Evolutionary conservation across 2,113 vertebrate species (phyloP).

Genomic region (Cichladusa arquata): DNA sequence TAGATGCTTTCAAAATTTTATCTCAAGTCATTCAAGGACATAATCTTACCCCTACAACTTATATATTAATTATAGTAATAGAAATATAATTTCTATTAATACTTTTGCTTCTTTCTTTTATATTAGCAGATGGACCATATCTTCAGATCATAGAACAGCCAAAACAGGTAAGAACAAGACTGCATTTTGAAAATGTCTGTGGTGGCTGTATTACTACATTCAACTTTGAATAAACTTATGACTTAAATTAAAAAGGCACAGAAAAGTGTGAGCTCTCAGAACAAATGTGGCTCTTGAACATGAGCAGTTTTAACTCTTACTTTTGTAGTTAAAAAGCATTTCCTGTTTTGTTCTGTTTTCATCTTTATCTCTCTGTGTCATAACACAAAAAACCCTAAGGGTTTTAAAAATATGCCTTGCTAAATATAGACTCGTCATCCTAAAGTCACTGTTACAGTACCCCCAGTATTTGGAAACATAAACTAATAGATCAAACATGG

Average conservation of each 20-base stretch:
- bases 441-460: not conserved
- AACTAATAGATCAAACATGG: not conserved
- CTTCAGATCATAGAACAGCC: slow-evolving; percentile 88
- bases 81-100: not conserved
- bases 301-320: not conserved
- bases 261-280: not conserved
- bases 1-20: not conserved
- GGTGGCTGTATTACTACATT: not conserved
- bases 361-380: not conserved
- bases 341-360: slow-evolving; percentile 36
- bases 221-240: not conserved
- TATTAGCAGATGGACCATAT: slow-evolving; percentile 80
- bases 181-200: not conserved
- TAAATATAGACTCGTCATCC: not conserved
- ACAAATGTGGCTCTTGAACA: not conserved
- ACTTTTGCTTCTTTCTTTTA: slow-evolving; percentile 28
- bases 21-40: not conserved
- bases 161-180: slow-evolving; percentile 81
- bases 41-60: not conserved
- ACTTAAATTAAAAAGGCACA: not conserved
- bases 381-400: not conserved
- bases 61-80: not conserved
- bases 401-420: not conserved
- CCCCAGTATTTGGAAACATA: not conserved
- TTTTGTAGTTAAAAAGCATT: not conserved